Base-by-base conservation (phyloP, 2,888 invertebrate species). In the Pharmacophagus antenor region DNA sequence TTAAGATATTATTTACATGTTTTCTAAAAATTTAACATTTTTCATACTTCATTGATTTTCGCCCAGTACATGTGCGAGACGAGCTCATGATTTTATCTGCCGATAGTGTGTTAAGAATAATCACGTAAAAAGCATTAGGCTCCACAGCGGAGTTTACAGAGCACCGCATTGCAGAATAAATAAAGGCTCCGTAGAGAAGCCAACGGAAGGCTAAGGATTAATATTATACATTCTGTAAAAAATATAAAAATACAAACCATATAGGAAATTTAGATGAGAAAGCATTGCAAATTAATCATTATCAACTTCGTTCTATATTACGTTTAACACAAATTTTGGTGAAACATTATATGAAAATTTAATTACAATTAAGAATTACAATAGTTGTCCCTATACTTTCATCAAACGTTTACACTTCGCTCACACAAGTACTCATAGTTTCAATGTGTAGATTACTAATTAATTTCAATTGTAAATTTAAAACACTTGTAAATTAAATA, bases 231-330 rank as follows among this genome's bases (percentile, higher is more conserved):
- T 31, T 31, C 31, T 8, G 10, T 3, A 31, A 10, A 42, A 42
- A 15, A 17, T 42, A 18, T 42, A 42, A n/a, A 42, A 42, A 42
- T 42, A 42, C 42, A 42, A 42, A 42, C 42, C 42, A 42, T 17
- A 17, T 7, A 42, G 4, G 6, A 42, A 42, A 42, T 6, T 42
- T 5, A 5, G 17, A 17, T 17, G 18, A 42, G 17, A 17, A 15
- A 6, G 7, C 42, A 42, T 42, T 42, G n/a, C 8, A 42, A 42
- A 2, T 5, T 17, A 42, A 18, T 42, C 42, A 42, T 42, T 31
- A 10, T 31, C 15, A 8, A 31, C 12, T 3, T 12, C 8, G 12
- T 15, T 31, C 31, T 31, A 12, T 15, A 12, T 10, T 31, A 2
- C 15, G 12, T 2, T 27, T 27, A 7, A 27, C 8, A 31, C 10